Evolutionary conservation across 2,888 invertebrate genomes (phyloP).

Genomic region (Zele albiditarsus): DNA sequence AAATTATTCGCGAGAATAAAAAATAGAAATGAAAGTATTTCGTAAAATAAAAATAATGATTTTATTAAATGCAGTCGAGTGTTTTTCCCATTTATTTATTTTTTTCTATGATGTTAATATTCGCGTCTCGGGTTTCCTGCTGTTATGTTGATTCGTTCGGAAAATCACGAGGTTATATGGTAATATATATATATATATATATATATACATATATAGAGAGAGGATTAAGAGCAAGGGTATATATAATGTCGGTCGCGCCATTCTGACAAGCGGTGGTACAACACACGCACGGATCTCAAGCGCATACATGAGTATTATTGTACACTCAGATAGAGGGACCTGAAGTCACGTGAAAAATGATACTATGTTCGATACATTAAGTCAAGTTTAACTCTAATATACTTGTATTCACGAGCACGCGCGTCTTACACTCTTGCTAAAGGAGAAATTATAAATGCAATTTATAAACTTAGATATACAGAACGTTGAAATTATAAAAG

Average conservation of each 20-base stretch:
- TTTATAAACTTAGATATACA: not conserved
- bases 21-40: no score
- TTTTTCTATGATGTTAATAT: not conserved
- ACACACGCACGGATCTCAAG: not conserved
- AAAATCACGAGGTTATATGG: not conserved
- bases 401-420: not conserved
- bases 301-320: not conserved
- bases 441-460: not conserved
- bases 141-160: conserved; percentile 1
- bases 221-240: conserved; percentile 2
- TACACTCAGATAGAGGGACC: not conserved
- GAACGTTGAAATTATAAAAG: not conserved
- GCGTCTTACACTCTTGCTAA: not conserved
- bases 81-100: not conserved
- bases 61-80: not conserved
- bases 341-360: not conserved
- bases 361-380: not conserved
- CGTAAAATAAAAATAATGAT: not conserved
- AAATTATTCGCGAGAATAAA: not conserved
- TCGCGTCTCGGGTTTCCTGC: not conserved
- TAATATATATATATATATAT: not conserved
- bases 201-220: not conserved
- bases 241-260: not conserved
- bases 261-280: not conserved
- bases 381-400: conserved; percentile 1